A percentile compares a stretch with the other conserved stretches of the same genome.
phyloP scores from a whole-genome alignment of 2,888 invertebrate species.

The Xanthia icteritia region DNA sequence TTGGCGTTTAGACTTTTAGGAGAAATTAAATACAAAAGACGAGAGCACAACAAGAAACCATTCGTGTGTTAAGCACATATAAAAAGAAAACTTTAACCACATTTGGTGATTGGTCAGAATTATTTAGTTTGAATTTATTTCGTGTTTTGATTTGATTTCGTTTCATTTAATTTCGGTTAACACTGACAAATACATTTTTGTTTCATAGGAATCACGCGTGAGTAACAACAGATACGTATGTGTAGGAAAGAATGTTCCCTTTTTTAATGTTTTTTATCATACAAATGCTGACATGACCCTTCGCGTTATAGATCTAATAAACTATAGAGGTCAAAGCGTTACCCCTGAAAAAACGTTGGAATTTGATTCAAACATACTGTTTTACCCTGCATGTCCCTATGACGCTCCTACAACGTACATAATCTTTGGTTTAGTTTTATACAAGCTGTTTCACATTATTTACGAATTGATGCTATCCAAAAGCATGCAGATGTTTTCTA shows the following conservation, averaged over 20 bases:
- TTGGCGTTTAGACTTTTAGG: constrained; percentile 54
- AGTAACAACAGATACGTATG: constrained; percentile 85
- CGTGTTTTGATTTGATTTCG: constrained; percentile 65
- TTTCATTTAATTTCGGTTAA: constrained; percentile 74
- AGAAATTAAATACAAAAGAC: neutral
- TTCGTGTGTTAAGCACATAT: constrained; percentile 12
- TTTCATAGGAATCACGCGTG: constrained; percentile 91
- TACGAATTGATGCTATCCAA: constrained; percentile 65
- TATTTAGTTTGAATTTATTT: constrained; percentile 61
- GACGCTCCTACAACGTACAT: constrained; percentile 62
- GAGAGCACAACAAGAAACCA: constrained; percentile 1
- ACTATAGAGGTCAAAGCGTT: constrained; percentile 67
- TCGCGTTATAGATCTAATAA: constrained; percentile 66
- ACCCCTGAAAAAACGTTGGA: constrained; percentile 58
- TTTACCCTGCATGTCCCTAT: constrained; percentile 80
- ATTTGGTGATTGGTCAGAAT: constrained; percentile 26
- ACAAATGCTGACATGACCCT: constrained; percentile 69
- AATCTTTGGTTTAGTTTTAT: constrained; percentile 56
- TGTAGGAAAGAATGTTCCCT: constrained; percentile 82
- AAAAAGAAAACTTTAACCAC: neutral
- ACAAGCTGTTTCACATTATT: constrained; percentile 58
- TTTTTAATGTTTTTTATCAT: constrained; percentile 78
- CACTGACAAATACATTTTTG: constrained; percentile 85
- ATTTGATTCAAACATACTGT: constrained; percentile 65
- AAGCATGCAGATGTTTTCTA: constrained; percentile 73